These are phyloP conservation scores for Cuculus canorus DNA, from an alignment of 2,797 vertebrate species.

Conservation along the genomic window DNA sequence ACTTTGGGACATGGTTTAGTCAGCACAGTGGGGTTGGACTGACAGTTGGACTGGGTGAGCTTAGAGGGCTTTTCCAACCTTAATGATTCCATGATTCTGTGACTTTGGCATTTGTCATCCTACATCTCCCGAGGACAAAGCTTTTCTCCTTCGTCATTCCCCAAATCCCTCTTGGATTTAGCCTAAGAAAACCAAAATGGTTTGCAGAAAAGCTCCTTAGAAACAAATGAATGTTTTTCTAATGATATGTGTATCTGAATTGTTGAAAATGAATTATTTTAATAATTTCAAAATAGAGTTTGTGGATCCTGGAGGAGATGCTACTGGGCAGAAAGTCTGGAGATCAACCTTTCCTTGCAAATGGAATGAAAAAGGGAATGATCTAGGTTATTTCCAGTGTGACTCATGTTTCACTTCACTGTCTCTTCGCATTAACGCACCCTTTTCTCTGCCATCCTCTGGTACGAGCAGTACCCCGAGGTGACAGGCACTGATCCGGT, in stretches of 20 bases:
- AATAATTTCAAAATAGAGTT: background rate
- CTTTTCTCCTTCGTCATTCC: background rate
- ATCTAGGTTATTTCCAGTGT: fast-evolving
- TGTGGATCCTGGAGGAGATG: background rate
- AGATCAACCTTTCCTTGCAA: background rate
- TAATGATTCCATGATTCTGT: too few relatives aligned
- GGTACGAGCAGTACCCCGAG: background rate
- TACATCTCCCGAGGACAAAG: background rate
- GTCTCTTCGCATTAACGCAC: background rate
- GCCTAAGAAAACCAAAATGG: background rate
- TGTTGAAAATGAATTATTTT: background rate
- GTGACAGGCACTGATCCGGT: background rate
- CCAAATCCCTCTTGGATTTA: background rate
- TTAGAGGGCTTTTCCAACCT: too few relatives aligned
- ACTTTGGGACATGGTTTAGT: too few relatives aligned
- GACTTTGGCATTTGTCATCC: background rate
- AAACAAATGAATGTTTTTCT: background rate
- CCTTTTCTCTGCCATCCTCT: background rate
- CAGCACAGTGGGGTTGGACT: too few relatives aligned
- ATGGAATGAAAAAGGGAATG: fast-evolving
- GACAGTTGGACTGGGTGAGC: too few relatives aligned
- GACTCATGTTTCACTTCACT: too few relatives aligned
- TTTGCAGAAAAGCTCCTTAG: background rate
- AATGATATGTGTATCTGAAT: fast-evolving
- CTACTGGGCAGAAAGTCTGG: fast-evolving